Evolutionary conservation across 2,888 invertebrate species (phyloP).

Genomic region (Eupelmus urozonus): DNA sequence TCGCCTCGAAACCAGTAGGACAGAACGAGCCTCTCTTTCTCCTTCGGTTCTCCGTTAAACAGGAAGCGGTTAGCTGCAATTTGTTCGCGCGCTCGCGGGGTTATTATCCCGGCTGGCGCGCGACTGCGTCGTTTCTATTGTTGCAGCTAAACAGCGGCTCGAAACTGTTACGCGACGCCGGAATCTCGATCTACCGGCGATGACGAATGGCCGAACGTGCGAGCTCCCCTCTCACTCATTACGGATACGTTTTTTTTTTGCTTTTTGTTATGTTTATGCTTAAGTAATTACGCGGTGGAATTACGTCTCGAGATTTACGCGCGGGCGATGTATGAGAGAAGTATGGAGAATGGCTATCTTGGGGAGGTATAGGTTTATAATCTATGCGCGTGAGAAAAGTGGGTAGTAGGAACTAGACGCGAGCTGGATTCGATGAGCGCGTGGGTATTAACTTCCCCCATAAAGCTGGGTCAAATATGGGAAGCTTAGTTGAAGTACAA

Average conservation of each 20-base stretch:
- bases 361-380: too few species aligned
- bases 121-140: constrained; percentile 28
- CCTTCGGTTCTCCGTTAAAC: constrained; percentile 17
- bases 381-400: too few species aligned
- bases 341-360: too few species aligned
- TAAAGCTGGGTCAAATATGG: too few species aligned
- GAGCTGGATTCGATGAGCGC: too few species aligned
- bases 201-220: constrained; percentile 24
- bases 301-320: not conserved
- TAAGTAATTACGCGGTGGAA: not conserved
- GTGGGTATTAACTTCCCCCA: too few species aligned
- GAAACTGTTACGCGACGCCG: constrained; percentile 52
- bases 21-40: constrained; percentile 19
- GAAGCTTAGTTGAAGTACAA: too few species aligned
- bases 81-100: constrained; percentile 49
- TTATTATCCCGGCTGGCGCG: constrained; percentile 32
- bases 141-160: constrained; percentile 9
- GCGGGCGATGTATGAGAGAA: too few species aligned
- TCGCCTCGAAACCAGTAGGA: constrained; percentile 30
- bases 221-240: not conserved
- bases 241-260: not conserved
- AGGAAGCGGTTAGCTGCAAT: constrained; percentile 51
- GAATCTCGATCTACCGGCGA: constrained; percentile 39
- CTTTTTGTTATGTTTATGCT: not conserved
- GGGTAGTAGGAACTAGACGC: too few species aligned